Evolutionary conservation across 2,797 vertebrate species (phyloP), one percentile per base, ranked within the genome.

Genomic region (Hydrocynus forskahlii): DNA sequence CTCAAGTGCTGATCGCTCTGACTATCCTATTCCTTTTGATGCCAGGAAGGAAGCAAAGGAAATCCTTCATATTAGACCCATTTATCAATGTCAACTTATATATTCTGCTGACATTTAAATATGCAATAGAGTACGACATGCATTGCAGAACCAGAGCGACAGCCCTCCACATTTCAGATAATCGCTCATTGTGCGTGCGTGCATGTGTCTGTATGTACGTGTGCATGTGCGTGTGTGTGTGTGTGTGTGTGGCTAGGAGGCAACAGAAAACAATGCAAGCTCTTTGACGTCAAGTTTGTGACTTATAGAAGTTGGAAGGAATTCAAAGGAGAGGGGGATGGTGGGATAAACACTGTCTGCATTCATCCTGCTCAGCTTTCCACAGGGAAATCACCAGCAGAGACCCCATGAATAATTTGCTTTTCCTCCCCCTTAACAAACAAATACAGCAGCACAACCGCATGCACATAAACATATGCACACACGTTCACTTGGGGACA

Each of bases 311-410:
- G 50, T 86, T 83, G 78, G 80, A 81, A 71, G 9, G 57, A 84
- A 83, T 81, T 84, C 72, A 72, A 76, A 81, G 21, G 38, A 40
- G 66, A 67, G 75, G 55, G 62, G 45, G 38, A 78, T 40, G 50
- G 59, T 60, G 60, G 55, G 68, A 91, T 90, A 91, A 91, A 92
- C 91, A 90, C 86, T 67, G 88, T 91, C 87, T 92, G 91, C 89
- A 91, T 91, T 92, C 91, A 90, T 91, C 91, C 92, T 86, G 88
- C 89, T 89, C 86, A 85, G 85, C 89, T 92, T 29, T 92, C 91
- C 91, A 54, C 87, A 80, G 91, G 91, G 92, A 93, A 92, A 92
- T 92, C 89, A 92, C 91, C 88, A 88, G 83, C 86, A 89, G 90
- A 89, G 89, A 89, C 68, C 80, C 74, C 80, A 87, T 92, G 91